phyloP scores from a whole-genome alignment of 2,113 vertebrate genomes.

The Pelmatolapia mariae region DNA sequence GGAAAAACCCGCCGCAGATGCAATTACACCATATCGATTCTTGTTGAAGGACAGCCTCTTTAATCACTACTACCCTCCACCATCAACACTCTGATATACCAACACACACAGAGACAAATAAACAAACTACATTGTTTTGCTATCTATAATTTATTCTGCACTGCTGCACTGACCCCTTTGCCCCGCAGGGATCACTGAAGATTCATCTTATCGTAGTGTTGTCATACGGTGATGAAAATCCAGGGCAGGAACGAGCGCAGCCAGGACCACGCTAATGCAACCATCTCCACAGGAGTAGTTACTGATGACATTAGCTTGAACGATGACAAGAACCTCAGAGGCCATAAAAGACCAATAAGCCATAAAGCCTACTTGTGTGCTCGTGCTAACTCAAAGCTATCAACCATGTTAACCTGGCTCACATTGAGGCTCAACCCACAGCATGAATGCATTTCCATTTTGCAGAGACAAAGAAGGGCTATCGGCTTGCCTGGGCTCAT shows the following conservation, averaged over 20 bases:
- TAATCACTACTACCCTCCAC: slow-evolving; percentile 4
- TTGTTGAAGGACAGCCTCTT: slow-evolving; percentile 20
- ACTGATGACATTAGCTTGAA: slow-evolving; percentile 49
- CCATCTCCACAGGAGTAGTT: slow-evolving; percentile 31
- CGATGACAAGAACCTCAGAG: slow-evolving; percentile 26
- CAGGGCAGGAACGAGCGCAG: neutral
- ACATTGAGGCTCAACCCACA: neutral
- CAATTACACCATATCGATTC: slow-evolving; percentile 41
- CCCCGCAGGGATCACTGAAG: neutral
- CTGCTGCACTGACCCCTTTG: slow-evolving; percentile 10
- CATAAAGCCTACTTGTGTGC: slow-evolving; percentile 16
- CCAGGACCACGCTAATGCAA: slow-evolving; percentile 25
- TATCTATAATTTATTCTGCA: slow-evolving; percentile 6
- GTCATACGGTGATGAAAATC: slow-evolving; percentile 28
- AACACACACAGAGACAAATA: slow-evolving; percentile 3
- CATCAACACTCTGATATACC: neutral
- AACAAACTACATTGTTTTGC: slow-evolving; percentile 11
- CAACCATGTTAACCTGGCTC: slow-evolving; percentile 17
- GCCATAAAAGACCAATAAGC: slow-evolving; percentile 45
- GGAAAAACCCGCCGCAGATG: slow-evolving; percentile 5
- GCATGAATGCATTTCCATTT: slow-evolving; percentile 19
- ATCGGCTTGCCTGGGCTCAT: slow-evolving; percentile 15
- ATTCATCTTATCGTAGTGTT: slow-evolving; percentile 4
- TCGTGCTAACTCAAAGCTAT: slow-evolving; percentile 12
- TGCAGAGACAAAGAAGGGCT: slow-evolving; percentile 18